phyloP scores from a whole-genome alignment of 2,113 vertebrate species.

The Spea bombifrons region DNA sequence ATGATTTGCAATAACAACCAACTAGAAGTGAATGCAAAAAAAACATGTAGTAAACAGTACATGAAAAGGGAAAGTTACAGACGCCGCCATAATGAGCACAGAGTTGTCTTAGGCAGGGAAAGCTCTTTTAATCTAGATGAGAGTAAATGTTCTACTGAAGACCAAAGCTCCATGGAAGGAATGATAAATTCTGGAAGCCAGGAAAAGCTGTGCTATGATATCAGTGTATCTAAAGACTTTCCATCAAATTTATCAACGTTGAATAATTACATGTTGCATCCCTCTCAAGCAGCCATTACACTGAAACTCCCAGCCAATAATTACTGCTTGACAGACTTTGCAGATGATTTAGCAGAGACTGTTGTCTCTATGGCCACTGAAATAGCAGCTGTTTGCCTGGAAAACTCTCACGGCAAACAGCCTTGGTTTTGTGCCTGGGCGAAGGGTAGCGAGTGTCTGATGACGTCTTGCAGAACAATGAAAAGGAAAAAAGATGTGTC shows the following conservation, averaged over 20 bases:
- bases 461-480: constrained; percentile 72
- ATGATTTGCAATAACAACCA: constrained; percentile 16
- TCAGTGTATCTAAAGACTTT: constrained; percentile 57
- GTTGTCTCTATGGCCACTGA: constrained; percentile 98
- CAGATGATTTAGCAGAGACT: constrained; percentile 89
- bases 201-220: constrained; percentile 54
- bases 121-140: constrained; percentile 33
- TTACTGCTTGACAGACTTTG: constrained; percentile 83
- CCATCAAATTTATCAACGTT: constrained; percentile 62
- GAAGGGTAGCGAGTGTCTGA: constrained; percentile 71
- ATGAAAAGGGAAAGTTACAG: constrained; percentile 58
- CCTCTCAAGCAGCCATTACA: constrained; percentile 58
- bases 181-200: constrained; percentile 45
- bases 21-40: constrained; percentile 34
- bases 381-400: constrained; percentile 93
- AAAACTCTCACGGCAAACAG: constrained; percentile 92
- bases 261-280: constrained; percentile 66
- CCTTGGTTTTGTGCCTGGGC: constrained; percentile 96
- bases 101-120: constrained; percentile 53
- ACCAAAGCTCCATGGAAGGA: constrained; percentile 52
- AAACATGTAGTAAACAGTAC: constrained; percentile 55
- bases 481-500: constrained; percentile 84
- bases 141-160: constrained; percentile 28
- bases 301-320: constrained; percentile 71
- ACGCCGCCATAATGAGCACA: constrained; percentile 48